Evolutionary conservation across 1,140 invertebrate species (phyloP), one percentile per base, ranked within the genome.

Genomic region (Lepidostoma basale): DNA sequence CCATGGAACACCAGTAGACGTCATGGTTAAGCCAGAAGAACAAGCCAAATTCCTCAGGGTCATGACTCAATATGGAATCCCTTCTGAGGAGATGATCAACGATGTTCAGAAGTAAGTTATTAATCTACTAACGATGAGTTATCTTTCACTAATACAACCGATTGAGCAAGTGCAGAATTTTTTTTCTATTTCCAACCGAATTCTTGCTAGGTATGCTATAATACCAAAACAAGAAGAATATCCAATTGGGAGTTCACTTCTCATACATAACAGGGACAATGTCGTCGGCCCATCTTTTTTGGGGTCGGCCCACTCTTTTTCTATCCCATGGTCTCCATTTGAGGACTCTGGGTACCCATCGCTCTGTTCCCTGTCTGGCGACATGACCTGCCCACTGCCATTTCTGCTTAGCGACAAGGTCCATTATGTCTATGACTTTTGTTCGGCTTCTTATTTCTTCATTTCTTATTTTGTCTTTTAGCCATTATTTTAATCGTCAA

Each of bases 1-100:
- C 36, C 14, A 26, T 20, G 62, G 56, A 14, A 60, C 45, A 10
- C 49, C 68, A 26, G 66, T 72, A 8, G 68, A 72, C 23, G 58
- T 75, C 9, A 74, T 75, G 70, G 74, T 75, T 6, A 22, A 58
- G 14, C 73, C 74, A 0, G 42, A 73, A 56, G 39, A 67, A 14
- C 40, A 45, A 59, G 5, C 39, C 16, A 25, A 49, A 12, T 75
- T 75, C 52, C 9, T 66, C 12, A 18, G 66, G 10, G 10, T 49
- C 2, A 72, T 75, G 25, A 16, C 18, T 0, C 25, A 36, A 3
- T 9, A 49, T 33, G 18, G 59, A 62, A 62, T 73, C 6, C 16
- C 62, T 10, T 9, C 47, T 12, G 44, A 65, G 23, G 30, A 63
- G 5, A 49, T 62, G 18, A 72, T 74, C 3, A 10, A 56, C 25